Evolutionary conservation across 2,888 invertebrate species (phyloP).

Genomic region (Drosophila hamatofila): DNA sequence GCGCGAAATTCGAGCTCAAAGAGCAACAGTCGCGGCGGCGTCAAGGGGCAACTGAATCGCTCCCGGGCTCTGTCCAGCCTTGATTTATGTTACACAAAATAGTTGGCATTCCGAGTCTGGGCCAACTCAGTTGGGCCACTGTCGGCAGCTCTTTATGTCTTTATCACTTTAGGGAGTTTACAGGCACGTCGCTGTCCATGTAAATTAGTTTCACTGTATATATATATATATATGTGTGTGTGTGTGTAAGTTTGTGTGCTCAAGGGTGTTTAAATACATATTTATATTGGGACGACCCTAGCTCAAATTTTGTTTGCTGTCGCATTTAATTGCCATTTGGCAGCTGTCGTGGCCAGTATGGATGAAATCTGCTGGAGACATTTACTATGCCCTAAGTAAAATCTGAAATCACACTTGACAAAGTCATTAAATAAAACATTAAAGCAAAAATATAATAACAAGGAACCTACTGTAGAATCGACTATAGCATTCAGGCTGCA

Average conservation of each 20-base stretch:
- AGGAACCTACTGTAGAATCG: not conserved
- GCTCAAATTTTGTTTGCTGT: slow-evolving; percentile 38
- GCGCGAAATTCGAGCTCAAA: slow-evolving; percentile 33
- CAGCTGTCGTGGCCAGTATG: slow-evolving; percentile 16
- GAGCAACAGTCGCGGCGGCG: slow-evolving; percentile 15
- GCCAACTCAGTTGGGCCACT: slow-evolving; percentile 19
- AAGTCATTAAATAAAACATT: not conserved
- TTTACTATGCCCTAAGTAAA: slow-evolving; percentile 1
- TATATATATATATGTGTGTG: not conserved
- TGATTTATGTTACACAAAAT: slow-evolving; percentile 62
- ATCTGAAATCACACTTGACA: slow-evolving; percentile 7
- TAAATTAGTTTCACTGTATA: slow-evolving; percentile 46
- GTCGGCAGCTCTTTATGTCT: slow-evolving; percentile 58
- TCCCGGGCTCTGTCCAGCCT: slow-evolving; percentile 33
- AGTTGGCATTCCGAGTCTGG: slow-evolving; percentile 45
- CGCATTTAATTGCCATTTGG: slow-evolving; percentile 55
- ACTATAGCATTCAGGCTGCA: not conserved
- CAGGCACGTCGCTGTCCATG: slow-evolving; percentile 45
- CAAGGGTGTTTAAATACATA: slow-evolving; percentile 45
- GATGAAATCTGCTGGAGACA: slow-evolving; percentile 29
- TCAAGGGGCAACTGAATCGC: slow-evolving; percentile 14
- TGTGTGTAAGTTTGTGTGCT: slow-evolving; percentile 17
- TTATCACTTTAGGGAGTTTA: slow-evolving; percentile 62
- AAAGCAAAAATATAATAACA: not conserved
- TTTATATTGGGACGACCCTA: slow-evolving; percentile 36